These are phyloP conservation scores for Cynopterus brachyotis DNA, from an alignment of 2,113 vertebrate genomes.

Conservation along the genomic window DNA sequence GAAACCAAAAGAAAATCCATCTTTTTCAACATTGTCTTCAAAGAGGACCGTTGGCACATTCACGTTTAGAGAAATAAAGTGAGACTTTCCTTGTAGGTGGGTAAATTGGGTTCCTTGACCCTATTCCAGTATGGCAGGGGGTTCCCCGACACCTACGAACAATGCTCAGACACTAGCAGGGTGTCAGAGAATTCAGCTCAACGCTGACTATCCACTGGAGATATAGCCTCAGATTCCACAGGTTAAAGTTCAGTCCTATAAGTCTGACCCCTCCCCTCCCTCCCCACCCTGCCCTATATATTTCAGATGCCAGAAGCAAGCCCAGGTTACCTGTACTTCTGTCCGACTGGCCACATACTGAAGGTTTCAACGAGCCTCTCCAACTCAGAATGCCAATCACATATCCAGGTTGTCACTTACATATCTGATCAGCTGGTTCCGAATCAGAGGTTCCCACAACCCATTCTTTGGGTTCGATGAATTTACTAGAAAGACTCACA, in stretches of 20 bases:
- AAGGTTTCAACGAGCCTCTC: not conserved
- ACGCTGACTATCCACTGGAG: not conserved
- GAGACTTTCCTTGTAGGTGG: not conserved
- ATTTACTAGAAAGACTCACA: not conserved
- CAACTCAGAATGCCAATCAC: not conserved
- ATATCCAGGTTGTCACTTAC: not conserved
- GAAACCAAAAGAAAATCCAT: not conserved
- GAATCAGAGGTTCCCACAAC: not conserved
- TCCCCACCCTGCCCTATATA: too few species aligned
- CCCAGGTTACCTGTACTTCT: not conserved
- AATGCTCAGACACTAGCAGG: not conserved
- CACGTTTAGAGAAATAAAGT: not conserved
- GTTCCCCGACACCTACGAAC: not conserved
- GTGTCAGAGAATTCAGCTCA: not conserved
- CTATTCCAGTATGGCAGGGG: not conserved
- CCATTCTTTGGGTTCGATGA: not conserved
- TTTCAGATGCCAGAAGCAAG: not conserved
- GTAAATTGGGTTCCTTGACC: not conserved
- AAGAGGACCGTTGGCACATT: not conserved
- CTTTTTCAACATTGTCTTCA: not conserved
- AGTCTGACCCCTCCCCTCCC: too few species aligned
- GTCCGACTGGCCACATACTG: not conserved
- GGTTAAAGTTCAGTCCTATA: not conserved
- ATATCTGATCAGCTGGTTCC: not conserved
- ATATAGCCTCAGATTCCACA: not conserved